A percentile compares a stretch with the other conserved stretches of the same genome.
Conservation (phyloP, 2,797 vertebrate genomes). For the Sebastes steindachneri region DNA sequence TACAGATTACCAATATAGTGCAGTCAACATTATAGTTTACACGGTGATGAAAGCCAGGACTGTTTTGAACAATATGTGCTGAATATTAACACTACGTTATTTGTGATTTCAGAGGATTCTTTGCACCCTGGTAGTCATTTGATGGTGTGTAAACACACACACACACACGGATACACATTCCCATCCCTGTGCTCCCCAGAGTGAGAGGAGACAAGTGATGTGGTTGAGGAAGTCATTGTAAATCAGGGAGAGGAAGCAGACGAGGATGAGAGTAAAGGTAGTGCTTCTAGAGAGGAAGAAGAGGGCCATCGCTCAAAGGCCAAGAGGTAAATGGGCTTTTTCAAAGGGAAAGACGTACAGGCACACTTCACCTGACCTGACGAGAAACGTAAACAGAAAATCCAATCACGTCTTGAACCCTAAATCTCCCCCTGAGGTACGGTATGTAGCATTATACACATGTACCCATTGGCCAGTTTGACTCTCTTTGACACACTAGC, state of each 20-base stretch:
- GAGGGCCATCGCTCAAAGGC: not conserved
- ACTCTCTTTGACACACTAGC: too few relatives aligned
- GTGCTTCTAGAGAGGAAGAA: not conserved
- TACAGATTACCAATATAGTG: too few relatives aligned
- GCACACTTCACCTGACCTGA: not conserved
- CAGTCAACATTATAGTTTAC: too few relatives aligned
- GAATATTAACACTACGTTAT: not conserved
- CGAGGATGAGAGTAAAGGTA: not conserved
- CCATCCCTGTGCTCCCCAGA: not conserved
- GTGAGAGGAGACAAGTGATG: slow-evolving; percentile 12
- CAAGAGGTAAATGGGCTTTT: not conserved
- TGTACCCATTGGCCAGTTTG: too few relatives aligned
- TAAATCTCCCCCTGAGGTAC: too few relatives aligned
- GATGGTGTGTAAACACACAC: not conserved
- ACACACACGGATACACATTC: not conserved
- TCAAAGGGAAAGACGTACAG: not conserved
- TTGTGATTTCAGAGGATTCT: not conserved
- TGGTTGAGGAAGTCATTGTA: slow-evolving; percentile 22
- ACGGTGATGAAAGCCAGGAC: not conserved
- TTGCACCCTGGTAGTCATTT: not conserved
- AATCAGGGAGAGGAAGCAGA: slow-evolving; percentile 12
- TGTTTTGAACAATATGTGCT: not conserved
- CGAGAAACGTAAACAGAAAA: not conserved
- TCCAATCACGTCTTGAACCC: not conserved
- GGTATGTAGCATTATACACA: too few relatives aligned